phyloP scores from a whole-genome alignment of 2,888 invertebrate species.

The Hermaeophaga mercurialis region DNA sequence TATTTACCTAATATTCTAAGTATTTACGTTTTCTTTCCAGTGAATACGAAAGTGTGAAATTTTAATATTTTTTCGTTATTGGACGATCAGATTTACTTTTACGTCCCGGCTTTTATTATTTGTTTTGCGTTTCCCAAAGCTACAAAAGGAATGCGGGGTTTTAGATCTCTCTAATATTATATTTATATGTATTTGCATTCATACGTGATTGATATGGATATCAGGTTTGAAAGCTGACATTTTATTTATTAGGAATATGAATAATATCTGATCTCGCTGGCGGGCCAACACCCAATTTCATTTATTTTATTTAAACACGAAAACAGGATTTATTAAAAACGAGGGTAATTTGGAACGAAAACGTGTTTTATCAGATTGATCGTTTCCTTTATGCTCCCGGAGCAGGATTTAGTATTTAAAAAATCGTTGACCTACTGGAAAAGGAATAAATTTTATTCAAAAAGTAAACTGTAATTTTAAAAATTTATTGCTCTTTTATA shows the following conservation, averaged over 20 bases:
- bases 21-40: no score
- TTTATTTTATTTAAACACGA: slow-evolving; percentile 18
- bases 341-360: slow-evolving; percentile 4
- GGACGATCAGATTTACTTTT: no score
- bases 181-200: slow-evolving; percentile 7
- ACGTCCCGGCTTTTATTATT: no score
- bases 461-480: no score
- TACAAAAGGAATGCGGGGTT: no score
- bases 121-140: no score
- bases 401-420: neutral
- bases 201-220: slow-evolving; percentile 12
- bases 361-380: slow-evolving; percentile 9
- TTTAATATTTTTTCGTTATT: no score
- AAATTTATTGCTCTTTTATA: no score
- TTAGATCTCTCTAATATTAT: no score
- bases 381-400: neutral
- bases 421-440: neutral
- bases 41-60: no score
- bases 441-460: no score
- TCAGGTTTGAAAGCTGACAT: neutral
- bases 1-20: no score
- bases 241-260: slow-evolving; percentile 13
- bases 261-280: slow-evolving; percentile 8
- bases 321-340: slow-evolving; percentile 18
- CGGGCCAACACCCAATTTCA: slow-evolving; percentile 4